Percentiles rank a stretch among this genome's conserved stretches.
Conservation (phyloP, 2,888 invertebrate genomes). For the Diarsia brunnea region DNA sequence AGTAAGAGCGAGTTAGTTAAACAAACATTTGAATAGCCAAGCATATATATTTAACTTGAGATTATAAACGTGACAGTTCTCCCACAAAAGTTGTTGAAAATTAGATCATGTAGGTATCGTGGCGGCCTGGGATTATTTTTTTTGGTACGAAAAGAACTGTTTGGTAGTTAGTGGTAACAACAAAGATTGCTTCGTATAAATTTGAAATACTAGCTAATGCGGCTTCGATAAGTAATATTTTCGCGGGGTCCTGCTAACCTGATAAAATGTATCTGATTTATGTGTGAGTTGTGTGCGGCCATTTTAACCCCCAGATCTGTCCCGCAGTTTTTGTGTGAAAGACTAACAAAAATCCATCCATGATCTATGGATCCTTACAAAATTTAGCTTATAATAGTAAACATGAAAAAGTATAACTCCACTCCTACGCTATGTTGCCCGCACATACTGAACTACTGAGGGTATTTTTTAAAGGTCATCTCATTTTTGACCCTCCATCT, state of each 20-base stretch:
- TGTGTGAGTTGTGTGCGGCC: too few relatives aligned
- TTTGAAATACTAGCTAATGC: neutral
- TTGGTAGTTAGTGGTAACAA: neutral
- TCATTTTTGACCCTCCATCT: neutral
- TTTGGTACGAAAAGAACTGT: neutral
- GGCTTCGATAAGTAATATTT: neutral
- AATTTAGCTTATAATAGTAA: too few relatives aligned
- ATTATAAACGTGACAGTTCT: constrained; percentile 16
- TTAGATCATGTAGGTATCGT: constrained; percentile 1
- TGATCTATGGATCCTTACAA: too few relatives aligned
- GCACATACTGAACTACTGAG: too few relatives aligned
- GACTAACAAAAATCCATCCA: too few relatives aligned
- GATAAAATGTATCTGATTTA: too few relatives aligned
- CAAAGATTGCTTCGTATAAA: neutral
- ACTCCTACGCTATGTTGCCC: too few relatives aligned
- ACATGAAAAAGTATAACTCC: too few relatives aligned
- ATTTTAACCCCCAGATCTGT: too few relatives aligned
- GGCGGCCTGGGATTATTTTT: neutral
- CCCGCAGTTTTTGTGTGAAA: too few relatives aligned
- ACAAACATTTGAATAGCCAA: neutral
- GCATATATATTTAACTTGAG: constrained; percentile 5
- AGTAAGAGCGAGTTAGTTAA: constrained; percentile 16
- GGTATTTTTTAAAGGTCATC: too few relatives aligned
- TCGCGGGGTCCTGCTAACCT: too few relatives aligned
- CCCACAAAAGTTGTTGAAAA: constrained; percentile 4